Conservation (phyloP, 2,113 vertebrate genomes). For the Tyto alba region DNA sequence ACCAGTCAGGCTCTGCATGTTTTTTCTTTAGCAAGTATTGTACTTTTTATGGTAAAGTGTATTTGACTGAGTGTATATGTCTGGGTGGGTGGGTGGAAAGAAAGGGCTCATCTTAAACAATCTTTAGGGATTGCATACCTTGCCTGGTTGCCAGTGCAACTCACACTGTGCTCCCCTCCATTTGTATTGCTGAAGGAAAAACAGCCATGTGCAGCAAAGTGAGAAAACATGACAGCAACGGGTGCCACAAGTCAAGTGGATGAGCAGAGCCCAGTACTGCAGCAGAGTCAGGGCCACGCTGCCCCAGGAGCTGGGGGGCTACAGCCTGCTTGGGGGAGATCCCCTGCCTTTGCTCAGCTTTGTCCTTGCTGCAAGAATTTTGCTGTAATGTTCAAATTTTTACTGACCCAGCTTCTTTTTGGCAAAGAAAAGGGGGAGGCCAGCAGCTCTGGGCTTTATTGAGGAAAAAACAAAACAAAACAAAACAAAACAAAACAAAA, state of each 20-base stretch:
- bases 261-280: not conserved
- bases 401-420: not conserved
- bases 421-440: not conserved
- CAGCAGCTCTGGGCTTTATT: not conserved
- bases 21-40: not conserved
- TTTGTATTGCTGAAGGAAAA: not conserved
- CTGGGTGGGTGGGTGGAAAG: not conserved
- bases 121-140: not conserved
- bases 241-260: not conserved
- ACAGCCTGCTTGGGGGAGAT: rapidly evolving
- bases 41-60: not conserved
- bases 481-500: too few species aligned
- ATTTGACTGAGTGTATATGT: not conserved
- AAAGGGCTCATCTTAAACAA: rapidly evolving
- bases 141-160: not conserved
- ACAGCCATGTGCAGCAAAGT: not conserved
- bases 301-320: rapidly evolving
- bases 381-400: not conserved
- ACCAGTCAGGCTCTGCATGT: not conserved
- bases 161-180: not conserved
- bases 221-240: not conserved
- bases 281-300: not conserved
- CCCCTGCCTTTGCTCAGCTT: not conserved
- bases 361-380: not conserved
- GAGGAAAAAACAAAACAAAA: too few species aligned